These are phyloP conservation scores for Calyptomena viridis DNA, from an alignment of 2,113 vertebrate species.

Conservation along the genomic window DNA sequence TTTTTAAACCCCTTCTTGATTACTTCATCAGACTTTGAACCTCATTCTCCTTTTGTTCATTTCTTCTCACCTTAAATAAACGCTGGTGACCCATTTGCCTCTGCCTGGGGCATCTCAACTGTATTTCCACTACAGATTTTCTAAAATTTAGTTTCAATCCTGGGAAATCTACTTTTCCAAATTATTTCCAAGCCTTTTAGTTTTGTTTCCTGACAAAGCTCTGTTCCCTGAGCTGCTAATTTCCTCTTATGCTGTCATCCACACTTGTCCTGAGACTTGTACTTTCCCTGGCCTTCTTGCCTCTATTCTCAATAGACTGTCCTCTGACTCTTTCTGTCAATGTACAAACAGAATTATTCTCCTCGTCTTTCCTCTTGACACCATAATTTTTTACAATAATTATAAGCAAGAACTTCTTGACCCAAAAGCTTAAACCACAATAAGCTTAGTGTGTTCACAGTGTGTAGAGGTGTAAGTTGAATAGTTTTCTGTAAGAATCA, in stretches of 20 bases:
- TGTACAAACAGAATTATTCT: not conserved
- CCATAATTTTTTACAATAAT: not conserved
- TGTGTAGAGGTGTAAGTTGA: not conserved
- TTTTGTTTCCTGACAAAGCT: not conserved
- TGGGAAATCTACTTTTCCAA: not conserved
- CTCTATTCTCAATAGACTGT: not conserved
- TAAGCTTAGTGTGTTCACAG: not conserved
- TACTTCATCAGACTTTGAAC: not conserved
- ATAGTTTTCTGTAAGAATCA: not conserved
- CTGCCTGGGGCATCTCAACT: not conserved
- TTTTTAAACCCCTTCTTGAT: not conserved
- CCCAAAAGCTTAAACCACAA: not conserved
- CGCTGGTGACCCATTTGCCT: not conserved
- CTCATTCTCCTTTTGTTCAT: not conserved
- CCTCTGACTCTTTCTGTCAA: not conserved
- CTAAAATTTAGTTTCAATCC: not conserved
- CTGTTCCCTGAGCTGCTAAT: not conserved
- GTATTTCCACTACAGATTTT: not conserved
- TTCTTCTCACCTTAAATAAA: not conserved
- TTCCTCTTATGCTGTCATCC: not conserved
- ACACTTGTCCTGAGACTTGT: not conserved
- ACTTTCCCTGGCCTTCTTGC: not conserved
- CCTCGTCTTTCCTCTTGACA: not conserved
- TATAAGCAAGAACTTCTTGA: not conserved
- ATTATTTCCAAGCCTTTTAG: not conserved